These are phyloP conservation scores for Triops longicaudatus DNA, from an alignment of 1,140 invertebrate genomes.

Conservation along the genomic window DNA sequence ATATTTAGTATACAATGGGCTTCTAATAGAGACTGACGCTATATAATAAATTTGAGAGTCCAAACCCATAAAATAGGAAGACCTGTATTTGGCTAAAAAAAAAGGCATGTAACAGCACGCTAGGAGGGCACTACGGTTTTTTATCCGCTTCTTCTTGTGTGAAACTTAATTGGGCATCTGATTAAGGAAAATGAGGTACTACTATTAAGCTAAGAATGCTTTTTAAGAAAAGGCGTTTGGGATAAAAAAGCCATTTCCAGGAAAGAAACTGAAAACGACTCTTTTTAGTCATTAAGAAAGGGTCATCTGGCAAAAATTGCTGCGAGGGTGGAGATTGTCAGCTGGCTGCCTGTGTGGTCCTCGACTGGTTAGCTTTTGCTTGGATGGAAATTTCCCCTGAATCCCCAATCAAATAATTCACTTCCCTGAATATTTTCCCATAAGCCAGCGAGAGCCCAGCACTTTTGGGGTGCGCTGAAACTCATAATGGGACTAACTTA, in stretches of 20 bases:
- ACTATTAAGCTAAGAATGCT: background rate
- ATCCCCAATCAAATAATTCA: conserved; percentile 9
- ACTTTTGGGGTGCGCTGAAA: conserved; percentile 1
- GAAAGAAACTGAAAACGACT: background rate
- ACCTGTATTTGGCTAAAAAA: conserved; percentile 12
- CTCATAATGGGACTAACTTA: background rate
- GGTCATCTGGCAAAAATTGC: conserved; percentile 11
- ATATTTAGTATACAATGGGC: conserved; percentile 15
- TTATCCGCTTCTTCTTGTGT: background rate
- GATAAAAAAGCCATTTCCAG: background rate
- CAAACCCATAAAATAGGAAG: background rate
- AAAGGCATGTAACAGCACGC: conserved; percentile 14
- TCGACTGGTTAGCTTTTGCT: background rate
- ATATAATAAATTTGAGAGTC: conserved; percentile 8
- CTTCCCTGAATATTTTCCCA: background rate
- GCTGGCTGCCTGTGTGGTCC: conserved; percentile 6
- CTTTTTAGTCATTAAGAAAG: background rate
- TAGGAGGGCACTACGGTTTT: background rate
- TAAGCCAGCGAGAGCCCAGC: background rate
- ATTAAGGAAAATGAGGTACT: background rate
- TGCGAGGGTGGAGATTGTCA: background rate
- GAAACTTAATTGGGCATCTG: conserved; percentile 6
- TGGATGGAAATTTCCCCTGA: background rate
- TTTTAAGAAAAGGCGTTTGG: background rate
- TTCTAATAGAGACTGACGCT: conserved; percentile 11